phyloP scores from a whole-genome alignment of 2,113 vertebrate genomes.

The Myxocyprinus asiaticus region DNA sequence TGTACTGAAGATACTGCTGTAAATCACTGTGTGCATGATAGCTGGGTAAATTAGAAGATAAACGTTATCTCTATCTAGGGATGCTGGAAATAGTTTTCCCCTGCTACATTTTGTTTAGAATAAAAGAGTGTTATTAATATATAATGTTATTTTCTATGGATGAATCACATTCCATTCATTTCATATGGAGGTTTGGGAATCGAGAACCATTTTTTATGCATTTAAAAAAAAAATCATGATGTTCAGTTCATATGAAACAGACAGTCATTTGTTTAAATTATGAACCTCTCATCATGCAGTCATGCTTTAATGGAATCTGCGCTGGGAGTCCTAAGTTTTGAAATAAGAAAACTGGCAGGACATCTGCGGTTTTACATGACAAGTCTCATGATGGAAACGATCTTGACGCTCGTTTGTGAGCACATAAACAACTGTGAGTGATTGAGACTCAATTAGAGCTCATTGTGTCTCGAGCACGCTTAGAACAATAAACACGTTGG shows the following conservation, averaged over 20 bases:
- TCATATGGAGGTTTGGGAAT: no score
- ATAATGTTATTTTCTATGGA: neutral
- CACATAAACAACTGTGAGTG: neutral
- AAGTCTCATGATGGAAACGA: neutral
- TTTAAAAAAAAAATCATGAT: no score
- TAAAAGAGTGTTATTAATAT: neutral
- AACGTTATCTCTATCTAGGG: conserved; percentile 4
- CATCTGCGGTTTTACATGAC: conserved; percentile 11
- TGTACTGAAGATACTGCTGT: neutral
- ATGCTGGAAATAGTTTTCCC: neutral
- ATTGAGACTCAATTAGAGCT: conserved; percentile 30
- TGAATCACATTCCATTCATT: neutral
- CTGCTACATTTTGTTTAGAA: neutral
- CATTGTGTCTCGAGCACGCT: neutral
- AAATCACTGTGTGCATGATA: neutral
- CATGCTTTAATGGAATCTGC: no score
- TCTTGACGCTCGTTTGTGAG: conserved; percentile 6
- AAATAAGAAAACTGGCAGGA: no score
- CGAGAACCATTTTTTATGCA: no score
- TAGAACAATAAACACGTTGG: neutral
- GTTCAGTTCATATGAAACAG: no score
- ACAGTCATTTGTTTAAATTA: no score
- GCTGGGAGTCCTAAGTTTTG: no score
- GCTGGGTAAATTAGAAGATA: neutral
- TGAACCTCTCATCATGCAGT: no score